A percentile compares a stretch with the other conserved stretches of the same genome.
phyloP scores from a whole-genome alignment of 2,113 vertebrate genomes.

The Helogale parvula region DNA sequence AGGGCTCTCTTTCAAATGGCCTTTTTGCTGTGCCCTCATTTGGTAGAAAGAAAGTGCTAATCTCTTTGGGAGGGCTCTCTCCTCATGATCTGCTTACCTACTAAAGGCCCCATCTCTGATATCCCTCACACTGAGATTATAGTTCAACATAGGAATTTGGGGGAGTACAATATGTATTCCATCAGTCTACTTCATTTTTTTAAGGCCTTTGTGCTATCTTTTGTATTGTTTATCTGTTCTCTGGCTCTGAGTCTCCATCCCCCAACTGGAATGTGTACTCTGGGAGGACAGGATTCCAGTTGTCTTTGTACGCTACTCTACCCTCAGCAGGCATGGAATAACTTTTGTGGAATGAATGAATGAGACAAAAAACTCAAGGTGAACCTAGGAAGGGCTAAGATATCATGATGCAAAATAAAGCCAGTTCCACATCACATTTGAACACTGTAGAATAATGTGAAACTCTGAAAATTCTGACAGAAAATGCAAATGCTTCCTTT shows the following conservation, averaged over 20 bases:
- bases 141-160: neutral
- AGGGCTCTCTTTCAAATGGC: neutral
- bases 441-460: neutral
- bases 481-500: neutral
- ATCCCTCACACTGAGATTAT: neutral
- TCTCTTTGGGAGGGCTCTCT: neutral
- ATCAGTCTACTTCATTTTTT: neutral
- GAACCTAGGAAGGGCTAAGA: neutral
- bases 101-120: neutral
- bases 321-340: neutral
- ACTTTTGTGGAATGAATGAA: neutral
- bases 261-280: neutral
- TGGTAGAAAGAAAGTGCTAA: neutral
- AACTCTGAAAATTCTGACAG: neutral
- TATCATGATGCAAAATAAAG: neutral
- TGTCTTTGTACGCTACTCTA: fast-evolving
- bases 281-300: neutral
- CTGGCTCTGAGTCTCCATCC: fast-evolving
- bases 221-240: neutral
- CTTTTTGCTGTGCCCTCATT: neutral
- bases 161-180: neutral
- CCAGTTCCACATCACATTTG: neutral
- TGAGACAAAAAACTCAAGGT: neutral
- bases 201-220: neutral
- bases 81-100: neutral